Base-by-base conservation (phyloP, 2,888 invertebrate species). In the Cerastis leucographa region DNA sequence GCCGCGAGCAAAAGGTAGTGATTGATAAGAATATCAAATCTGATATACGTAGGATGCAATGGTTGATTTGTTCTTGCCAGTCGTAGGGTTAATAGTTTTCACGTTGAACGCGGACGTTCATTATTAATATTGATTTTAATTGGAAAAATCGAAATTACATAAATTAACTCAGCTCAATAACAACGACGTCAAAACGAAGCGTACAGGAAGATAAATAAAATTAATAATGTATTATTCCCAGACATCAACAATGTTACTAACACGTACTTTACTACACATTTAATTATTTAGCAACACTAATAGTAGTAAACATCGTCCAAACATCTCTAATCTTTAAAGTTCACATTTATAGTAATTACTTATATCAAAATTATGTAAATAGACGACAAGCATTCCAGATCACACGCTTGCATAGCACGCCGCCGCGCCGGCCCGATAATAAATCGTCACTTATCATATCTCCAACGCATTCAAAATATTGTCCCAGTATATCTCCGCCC, bases 401-500 rank as follows among this genome's bases (percentile, higher is more conserved):
- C 85, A 74, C 74, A 79, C 56, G 77, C 78, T 64, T 71, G 80
- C 70, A 81, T 51, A 72, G 79, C 77, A 75, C 62, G 70, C 71
- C 68, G 54, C 78, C 77, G 74, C 62, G 70, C 71, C 68, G 54
- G 72, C 81, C 80, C 69, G 72, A 86, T 87, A 86, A 88, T 89
- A 89, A 89, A 91, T 90, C 85, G 83, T 86, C 84, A 85, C 88
- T 90, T 90, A 90, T 91, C 88, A 89, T 78, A 87, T 88, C 89
- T 79, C 85, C 80, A 85, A 80, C 80, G 81, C 87, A 92, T 94
- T 94, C 94, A 95, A 93, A 96, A 95, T 95, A 95, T 96, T 95
- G 91, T 91, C 90, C 91, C 92, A 91, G 87, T 89, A 90, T 81
- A 90, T 91, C 92, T 92, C 94, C 95, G 93, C 95, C 95, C 93